Evolutionary conservation across 2,113 vertebrate genomes (phyloP).

Genomic region (Xiphias gladius): DNA sequence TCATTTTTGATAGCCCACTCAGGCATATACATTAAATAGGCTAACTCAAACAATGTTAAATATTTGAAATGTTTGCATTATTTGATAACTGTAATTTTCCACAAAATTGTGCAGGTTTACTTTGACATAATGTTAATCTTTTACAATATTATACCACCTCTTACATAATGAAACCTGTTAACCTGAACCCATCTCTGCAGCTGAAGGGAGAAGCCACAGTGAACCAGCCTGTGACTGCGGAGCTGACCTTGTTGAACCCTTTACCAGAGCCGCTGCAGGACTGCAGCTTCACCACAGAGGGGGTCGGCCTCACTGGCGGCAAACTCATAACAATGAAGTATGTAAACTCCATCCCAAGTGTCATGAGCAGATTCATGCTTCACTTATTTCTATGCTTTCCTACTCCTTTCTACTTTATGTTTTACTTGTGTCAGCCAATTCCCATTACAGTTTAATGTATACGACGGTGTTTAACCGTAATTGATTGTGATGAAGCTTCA

Average conservation of each 20-base stretch:
- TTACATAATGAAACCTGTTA: background rate
- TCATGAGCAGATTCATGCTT: background rate
- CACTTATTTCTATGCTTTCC: background rate
- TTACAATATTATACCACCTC: background rate
- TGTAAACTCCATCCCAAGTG: conserved; percentile 45
- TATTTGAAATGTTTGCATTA: no score
- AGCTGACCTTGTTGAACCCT: conserved; percentile 88
- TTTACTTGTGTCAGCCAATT: background rate
- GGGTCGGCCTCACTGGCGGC: conserved; percentile 80
- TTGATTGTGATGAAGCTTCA: background rate
- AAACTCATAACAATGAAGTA: conserved; percentile 84
- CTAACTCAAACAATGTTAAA: no score
- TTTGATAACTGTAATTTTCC: no score
- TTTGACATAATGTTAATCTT: background rate
- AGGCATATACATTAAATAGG: no score
- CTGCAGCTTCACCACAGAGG: conserved; percentile 88
- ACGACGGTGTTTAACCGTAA: background rate
- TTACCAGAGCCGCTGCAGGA: conserved; percentile 78
- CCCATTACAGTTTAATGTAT: background rate
- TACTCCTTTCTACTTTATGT: background rate
- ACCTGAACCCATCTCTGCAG: conserved; percentile 72
- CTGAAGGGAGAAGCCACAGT: conserved; percentile 86
- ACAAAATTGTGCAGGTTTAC: background rate
- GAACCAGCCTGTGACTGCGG: conserved; percentile 82
- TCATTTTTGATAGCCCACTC: no score